Base-by-base conservation (phyloP, 1,140 invertebrate genomes). In the Drosophila bocqueti region DNA sequence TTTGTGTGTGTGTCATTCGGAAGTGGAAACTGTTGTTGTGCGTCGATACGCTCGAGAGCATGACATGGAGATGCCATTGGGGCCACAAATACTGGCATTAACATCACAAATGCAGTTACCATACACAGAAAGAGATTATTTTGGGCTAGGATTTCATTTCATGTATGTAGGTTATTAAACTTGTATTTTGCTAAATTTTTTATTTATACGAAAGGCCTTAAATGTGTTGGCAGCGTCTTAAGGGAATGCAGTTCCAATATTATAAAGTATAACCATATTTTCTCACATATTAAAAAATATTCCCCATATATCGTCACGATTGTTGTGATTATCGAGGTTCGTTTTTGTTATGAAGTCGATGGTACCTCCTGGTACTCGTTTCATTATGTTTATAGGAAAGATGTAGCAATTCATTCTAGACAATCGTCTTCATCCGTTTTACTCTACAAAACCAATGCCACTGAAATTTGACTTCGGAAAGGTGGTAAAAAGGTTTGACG, bases 1-100 rank as follows among this genome's bases (percentile, higher is more conserved):
- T 65, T 46, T 46, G 40, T 58, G 55, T 77, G 65, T 66, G 72
- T 68, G 59, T 62, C 65, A 84, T 81, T 89, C 85, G 85, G 84
- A 89, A 89, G 84, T 89, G 81, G 78, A 64, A 84, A 89, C 79
- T 84, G 71, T 86, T 86, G 72, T 81, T 59, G 77, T 72, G 63
- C 69, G n/a, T 73, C 78, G 84, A 84, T 73, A 73, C 81, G 81
- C 85, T 84, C 64, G 69, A 90, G 61, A 81, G 84, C 81, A 45
- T 71, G 64, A 73, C 79, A 82, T 65, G 61, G 49, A 64, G 62
- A 63, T 59, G 52, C 21, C 40, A 38, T 43, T 60, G 47, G 50
- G 47, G 50, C 43, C 24, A 49, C 26, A 45, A 34, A 26, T 49
- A 46, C 38, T 40, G 18, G 47, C 18, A 64, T 38, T 47, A 34